These are phyloP conservation scores for Leptopilina drosophilae DNA, from an alignment of 2,888 invertebrate species.

Conservation along the genomic window DNA sequence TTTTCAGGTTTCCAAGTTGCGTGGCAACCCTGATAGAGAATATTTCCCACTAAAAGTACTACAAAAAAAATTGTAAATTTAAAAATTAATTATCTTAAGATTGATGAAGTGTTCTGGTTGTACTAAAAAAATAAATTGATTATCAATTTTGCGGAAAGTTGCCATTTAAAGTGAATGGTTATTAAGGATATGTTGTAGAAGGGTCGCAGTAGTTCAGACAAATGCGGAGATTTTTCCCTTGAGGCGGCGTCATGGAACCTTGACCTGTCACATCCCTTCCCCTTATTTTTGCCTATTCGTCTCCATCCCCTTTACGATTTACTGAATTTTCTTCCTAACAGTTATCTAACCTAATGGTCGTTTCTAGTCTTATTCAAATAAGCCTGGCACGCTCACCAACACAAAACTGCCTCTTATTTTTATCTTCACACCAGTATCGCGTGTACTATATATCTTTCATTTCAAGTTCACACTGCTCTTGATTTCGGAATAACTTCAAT, in stretches of 20 bases:
- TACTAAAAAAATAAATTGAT: neutral
- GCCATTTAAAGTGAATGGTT: neutral
- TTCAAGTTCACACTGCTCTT: slow-evolving; percentile 14
- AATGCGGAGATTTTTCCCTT: slow-evolving; percentile 59
- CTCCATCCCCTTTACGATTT: slow-evolving; percentile 33
- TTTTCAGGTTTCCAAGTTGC: too few relatives aligned
- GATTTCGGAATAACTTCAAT: neutral
- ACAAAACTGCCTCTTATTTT: slow-evolving; percentile 29
- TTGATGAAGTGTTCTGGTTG: too few relatives aligned
- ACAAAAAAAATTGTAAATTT: too few relatives aligned
- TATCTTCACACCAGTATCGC: slow-evolving; percentile 3
- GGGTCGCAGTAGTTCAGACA: slow-evolving; percentile 47
- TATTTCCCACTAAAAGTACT: too few relatives aligned
- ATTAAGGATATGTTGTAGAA: slow-evolving; percentile 7
- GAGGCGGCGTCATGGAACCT: slow-evolving; percentile 60
- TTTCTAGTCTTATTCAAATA: slow-evolving; percentile 42
- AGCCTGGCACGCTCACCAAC: slow-evolving; percentile 30
- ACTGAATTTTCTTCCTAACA: slow-evolving; percentile 42
- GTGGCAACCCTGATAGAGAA: too few relatives aligned
- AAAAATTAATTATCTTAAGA: too few relatives aligned
- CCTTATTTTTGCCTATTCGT: slow-evolving; percentile 25
- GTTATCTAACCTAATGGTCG: slow-evolving; percentile 54
- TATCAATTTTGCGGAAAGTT: slow-evolving; percentile 16
- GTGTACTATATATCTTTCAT: slow-evolving; percentile 7
- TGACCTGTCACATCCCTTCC: slow-evolving; percentile 59